Evolutionary conservation across 2,888 invertebrate species (phyloP), one percentile per base, ranked within the genome.

Genomic region (Julus scanicus): DNA sequence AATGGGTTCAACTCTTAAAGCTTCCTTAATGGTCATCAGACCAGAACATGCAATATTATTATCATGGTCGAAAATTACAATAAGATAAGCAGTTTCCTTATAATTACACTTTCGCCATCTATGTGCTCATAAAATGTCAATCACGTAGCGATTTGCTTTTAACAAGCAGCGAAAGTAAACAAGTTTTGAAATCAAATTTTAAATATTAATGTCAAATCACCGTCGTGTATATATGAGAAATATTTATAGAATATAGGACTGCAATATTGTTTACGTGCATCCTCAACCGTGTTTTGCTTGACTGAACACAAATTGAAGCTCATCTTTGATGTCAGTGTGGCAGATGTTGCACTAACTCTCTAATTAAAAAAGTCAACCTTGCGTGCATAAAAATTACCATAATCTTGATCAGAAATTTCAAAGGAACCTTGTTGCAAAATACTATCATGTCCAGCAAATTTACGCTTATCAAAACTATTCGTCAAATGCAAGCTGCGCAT

Each of bases 31-130:
- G 20, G 20, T 71, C 20, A 71, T 71, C 63, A 71, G 63, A 20
- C 63, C 63, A 20, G 63, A 71, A 71, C 63, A 71, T 71, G 63
- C 20, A n/a, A 71, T 71, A 71, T 71, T 71, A 71, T 71, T 20
- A 71, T 17, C 20, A 71, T 71, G 63, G 20, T 71, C 63, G 11
- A 71, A n/a, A 71, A 20, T 71, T 71, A 71, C 63, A 71, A 17
- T 17, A 13, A 71, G 20, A 29, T 20, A 71, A 71, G 20, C 63
- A 71, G 63, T 71, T 71, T 71, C 63, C 6, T n/a, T 71, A 71
- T 71, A 71, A 71, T 71, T 71, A 20, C 63, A 71, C 63, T 71
- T 71, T 20, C 63, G 20, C 20, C 63, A 71, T 71, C 63, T 8
- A 4, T 8, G 29, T 6, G 63, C 20, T 71, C 63, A 0, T 20